Evolutionary conservation across 2,797 vertebrate genomes (phyloP).

Genomic region (Caiman crocodilus): DNA sequence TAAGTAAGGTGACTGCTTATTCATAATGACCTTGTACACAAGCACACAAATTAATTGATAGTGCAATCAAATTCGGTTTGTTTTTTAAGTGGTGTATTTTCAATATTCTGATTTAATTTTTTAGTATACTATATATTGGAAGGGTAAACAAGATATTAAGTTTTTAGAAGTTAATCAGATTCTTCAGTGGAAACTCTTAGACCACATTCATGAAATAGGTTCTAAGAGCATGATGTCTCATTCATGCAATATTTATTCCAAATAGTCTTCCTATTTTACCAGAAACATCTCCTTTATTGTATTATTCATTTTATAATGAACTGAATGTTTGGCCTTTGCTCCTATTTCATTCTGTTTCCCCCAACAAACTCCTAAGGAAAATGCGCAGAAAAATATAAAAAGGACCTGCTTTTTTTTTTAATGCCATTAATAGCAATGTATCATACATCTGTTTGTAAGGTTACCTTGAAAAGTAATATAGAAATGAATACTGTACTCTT

Average conservation of each 20-base stretch:
- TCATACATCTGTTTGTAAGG: background rate
- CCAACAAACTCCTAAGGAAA: background rate
- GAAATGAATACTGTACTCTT: background rate
- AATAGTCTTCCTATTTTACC: background rate
- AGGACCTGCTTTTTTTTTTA: too few relatives aligned
- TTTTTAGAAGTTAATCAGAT: background rate
- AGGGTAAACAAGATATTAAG: background rate
- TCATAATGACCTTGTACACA: background rate
- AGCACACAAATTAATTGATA: background rate
- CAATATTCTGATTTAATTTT: background rate
- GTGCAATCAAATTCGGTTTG: background rate
- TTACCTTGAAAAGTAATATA: background rate
- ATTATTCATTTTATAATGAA: background rate
- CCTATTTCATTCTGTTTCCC: background rate
- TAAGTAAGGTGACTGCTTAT: background rate
- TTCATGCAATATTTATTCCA: background rate
- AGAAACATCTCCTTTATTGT: background rate
- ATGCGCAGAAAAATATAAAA: background rate
- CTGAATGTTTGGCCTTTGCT: background rate
- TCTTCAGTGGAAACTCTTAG: background rate
- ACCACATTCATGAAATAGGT: background rate
- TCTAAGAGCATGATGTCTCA: background rate
- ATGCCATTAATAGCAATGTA: too few relatives aligned
- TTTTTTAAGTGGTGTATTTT: background rate
- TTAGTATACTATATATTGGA: background rate